A percentile compares a stretch with the other conserved stretches of the same genome.
Conservation (phyloP, 2,888 invertebrate species). For the Thymelicus sylvestris region DNA sequence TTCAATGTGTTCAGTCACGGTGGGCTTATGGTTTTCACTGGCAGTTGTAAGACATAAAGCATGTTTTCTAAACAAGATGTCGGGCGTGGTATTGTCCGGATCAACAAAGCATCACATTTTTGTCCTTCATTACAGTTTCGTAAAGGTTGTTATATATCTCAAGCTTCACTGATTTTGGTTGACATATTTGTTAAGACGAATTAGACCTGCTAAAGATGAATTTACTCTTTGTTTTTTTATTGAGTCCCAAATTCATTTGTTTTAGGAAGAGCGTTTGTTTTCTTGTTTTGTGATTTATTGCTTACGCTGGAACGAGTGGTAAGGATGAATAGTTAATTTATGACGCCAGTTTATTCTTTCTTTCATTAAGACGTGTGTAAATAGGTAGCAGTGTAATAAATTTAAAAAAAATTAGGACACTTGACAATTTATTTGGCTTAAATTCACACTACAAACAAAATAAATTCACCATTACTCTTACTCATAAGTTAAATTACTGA, state of each 20-base stretch:
- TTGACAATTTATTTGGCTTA: background rate
- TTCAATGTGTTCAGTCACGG: conserved; percentile 61
- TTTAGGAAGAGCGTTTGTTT: conserved; percentile 39
- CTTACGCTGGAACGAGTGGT: conserved; percentile 21
- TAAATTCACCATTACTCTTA: background rate
- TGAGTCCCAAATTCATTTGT: conserved; percentile 39
- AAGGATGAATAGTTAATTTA: conserved; percentile 39
- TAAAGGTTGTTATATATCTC: conserved; percentile 57
- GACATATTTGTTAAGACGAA: conserved; percentile 61
- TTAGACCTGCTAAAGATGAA: conserved; percentile 54
- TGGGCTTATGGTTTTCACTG: conserved; percentile 65
- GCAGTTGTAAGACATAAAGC: conserved; percentile 58
- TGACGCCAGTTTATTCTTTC: conserved; percentile 21
- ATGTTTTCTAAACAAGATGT: conserved; percentile 77
- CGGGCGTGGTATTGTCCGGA: conserved; percentile 60
- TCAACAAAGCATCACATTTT: conserved; percentile 50
- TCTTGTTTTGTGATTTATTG: conserved; percentile 41
- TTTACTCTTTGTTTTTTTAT: conserved; percentile 48
- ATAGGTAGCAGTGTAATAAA: background rate
- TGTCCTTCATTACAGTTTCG: conserved; percentile 44
- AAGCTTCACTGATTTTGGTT: conserved; percentile 60
- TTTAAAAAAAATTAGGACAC: background rate
- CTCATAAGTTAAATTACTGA: no score
- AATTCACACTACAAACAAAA: background rate
- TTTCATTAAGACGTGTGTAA: conserved; percentile 16